phyloP scores from a whole-genome alignment of 2,797 vertebrate genomes.

The Schizopygopsis pylzovi region DNA sequence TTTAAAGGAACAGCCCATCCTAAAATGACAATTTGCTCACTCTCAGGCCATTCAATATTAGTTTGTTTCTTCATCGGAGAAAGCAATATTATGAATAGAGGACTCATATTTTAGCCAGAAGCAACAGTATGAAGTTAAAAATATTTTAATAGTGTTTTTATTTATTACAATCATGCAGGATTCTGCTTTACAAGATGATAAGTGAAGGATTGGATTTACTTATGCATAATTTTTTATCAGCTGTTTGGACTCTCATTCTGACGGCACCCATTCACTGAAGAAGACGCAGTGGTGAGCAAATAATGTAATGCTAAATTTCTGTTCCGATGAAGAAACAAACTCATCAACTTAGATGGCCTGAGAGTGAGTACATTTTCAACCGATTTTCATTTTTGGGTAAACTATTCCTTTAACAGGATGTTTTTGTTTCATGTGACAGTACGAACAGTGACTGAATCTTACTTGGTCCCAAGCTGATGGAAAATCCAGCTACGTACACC shows the following conservation, averaged over 20 bases:
- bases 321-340: neutral
- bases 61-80: neutral
- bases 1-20: too few species aligned
- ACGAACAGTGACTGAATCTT: constrained; percentile 69
- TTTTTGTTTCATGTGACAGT: constrained; percentile 2
- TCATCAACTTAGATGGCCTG: neutral
- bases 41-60: neutral
- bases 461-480: constrained; percentile 96
- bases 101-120: neutral
- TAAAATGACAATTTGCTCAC: neutral
- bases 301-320: neutral
- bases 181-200: too few species aligned
- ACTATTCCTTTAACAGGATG: neutral
- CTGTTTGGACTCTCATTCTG: too few species aligned
- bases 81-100: neutral
- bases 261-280: too few species aligned
- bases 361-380: neutral
- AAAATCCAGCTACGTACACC: constrained; percentile 91
- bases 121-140: too few species aligned
- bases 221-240: too few species aligned
- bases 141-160: too few species aligned
- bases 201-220: too few species aligned
- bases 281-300: too few species aligned
- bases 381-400: neutral
- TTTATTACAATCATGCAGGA: too few species aligned